Evolutionary conservation across 1,140 invertebrate genomes (phyloP).

Genomic region (Caenorhabditis elegans): DNA sequence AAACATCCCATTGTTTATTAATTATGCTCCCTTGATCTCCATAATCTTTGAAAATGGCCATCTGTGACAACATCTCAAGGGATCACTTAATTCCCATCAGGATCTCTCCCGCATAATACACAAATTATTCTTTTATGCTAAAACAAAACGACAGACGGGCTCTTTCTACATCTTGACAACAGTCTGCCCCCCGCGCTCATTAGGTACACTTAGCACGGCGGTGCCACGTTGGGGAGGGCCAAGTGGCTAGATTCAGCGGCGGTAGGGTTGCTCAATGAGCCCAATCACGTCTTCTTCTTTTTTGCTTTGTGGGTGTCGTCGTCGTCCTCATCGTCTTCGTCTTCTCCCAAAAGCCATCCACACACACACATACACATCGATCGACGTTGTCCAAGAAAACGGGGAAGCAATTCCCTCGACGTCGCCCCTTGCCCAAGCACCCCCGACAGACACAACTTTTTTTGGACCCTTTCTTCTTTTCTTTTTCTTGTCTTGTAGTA

Average conservation of each 20-base stretch:
- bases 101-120: no score
- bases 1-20: no score
- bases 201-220: slow-evolving; percentile 4
- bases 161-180: neutral
- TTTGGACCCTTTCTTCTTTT: no score
- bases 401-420: slow-evolving; percentile 6
- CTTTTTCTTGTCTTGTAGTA: no score
- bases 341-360: neutral
- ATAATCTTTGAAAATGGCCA: no score
- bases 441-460: no score
- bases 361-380: no score
- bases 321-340: neutral
- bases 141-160: neutral
- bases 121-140: neutral
- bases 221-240: no score
- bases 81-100: no score
- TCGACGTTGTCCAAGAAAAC: neutral
- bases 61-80: no score
- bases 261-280: neutral
- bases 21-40: no score
- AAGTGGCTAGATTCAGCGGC: slow-evolving; percentile 6
- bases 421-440: neutral
- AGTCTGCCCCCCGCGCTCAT: neutral
- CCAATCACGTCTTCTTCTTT: slow-evolving; percentile 24
- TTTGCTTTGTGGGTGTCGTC: neutral